phyloP scores from a whole-genome alignment of 2,113 vertebrate species.

The Limanda limanda region DNA sequence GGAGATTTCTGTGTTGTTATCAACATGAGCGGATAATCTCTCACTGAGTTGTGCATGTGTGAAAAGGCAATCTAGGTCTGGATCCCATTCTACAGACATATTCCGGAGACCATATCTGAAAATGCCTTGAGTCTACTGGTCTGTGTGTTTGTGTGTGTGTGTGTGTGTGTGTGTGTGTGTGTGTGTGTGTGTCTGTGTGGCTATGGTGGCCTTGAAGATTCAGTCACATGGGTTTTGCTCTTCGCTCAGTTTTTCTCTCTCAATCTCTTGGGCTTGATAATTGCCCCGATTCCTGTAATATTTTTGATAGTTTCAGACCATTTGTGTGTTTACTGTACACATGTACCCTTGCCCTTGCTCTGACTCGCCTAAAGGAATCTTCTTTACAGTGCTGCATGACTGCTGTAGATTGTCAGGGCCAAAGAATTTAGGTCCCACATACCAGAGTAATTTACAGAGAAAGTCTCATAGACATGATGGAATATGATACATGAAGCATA shows the following conservation, averaged over 20 bases:
- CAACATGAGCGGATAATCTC: too few species aligned
- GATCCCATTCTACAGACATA: too few species aligned
- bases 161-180: background rate
- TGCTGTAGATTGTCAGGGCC: conserved; percentile 13
- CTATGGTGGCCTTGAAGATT: conserved; percentile 35
- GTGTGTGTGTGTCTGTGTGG: background rate
- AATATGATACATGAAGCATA: background rate
- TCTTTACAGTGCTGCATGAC: conserved; percentile 12
- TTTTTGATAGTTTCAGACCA: conserved; percentile 27
- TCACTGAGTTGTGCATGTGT: too few species aligned
- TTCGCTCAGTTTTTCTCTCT: background rate
- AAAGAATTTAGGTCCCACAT: conserved; percentile 32
- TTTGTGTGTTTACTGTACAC: background rate
- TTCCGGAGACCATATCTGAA: too few species aligned
- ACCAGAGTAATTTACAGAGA: conserved; percentile 24
- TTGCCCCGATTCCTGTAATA: conserved; percentile 42
- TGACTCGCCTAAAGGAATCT: conserved; percentile 37
- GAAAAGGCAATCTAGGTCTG: too few species aligned
- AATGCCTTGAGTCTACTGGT: too few species aligned
- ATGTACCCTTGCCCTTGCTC: conserved; percentile 12
- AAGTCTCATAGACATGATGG: background rate
- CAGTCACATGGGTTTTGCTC: conserved; percentile 28
- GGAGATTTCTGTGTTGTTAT: too few species aligned
- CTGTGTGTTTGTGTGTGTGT: background rate
- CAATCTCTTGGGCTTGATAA: conserved; percentile 7